Conservation (phyloP, 2,797 vertebrate genomes). For the Calcarius lapponicus region DNA sequence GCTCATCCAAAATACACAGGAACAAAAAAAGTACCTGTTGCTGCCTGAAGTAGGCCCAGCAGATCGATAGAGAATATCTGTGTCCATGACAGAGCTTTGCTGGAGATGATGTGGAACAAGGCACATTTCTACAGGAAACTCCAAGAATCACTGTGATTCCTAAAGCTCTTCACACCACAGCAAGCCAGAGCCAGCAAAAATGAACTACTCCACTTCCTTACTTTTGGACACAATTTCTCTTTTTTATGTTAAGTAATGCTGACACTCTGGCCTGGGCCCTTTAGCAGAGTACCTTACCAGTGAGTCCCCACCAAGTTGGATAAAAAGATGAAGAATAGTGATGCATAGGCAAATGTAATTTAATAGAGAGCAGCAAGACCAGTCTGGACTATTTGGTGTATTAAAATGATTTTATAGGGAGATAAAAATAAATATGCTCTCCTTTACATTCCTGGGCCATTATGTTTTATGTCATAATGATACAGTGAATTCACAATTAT, state of each 20-base stretch:
- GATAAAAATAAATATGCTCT: constrained; percentile 54
- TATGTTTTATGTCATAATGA: constrained; percentile 28
- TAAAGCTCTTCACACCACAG: neutral
- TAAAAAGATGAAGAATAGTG: neutral
- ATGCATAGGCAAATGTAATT: constrained; percentile 15
- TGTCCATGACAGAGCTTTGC: neutral
- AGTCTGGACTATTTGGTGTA: constrained; percentile 11
- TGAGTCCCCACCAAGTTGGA: neutral
- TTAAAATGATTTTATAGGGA: constrained; percentile 46
- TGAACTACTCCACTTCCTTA: neutral
- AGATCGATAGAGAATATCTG: neutral
- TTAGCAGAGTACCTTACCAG: neutral
- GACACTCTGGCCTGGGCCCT: neutral
- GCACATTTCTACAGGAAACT: neutral
- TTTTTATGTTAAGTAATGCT: neutral
- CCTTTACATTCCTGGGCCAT: constrained; percentile 35
- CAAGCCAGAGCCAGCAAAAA: neutral
- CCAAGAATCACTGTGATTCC: neutral
- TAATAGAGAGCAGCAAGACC: constrained; percentile 38
- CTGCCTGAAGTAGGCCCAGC: neutral
- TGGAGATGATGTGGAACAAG: constrained; percentile 16
- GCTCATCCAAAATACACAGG: constrained; percentile 13
- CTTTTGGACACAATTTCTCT: neutral
- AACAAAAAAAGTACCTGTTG: neutral
- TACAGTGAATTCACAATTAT: neutral